Evolutionary conservation across 1,140 invertebrate genomes (phyloP), one percentile per base, ranked within the genome.

Genomic region (Tetramorium alpestre): DNA sequence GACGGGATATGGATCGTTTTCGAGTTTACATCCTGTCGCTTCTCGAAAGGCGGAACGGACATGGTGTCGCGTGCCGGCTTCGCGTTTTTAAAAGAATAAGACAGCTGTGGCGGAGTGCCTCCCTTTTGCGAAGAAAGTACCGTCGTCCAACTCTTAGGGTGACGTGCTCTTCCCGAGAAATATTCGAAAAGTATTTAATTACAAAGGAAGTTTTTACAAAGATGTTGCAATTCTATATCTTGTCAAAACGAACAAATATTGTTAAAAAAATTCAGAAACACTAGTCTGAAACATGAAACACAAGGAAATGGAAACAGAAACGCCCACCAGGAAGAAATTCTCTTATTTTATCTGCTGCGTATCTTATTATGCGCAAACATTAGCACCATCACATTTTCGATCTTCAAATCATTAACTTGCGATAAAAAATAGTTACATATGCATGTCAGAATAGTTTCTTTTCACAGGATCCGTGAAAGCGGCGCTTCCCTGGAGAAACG

Each of bases 21-120:
- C 47, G 82, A 85, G 73, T 78, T 85, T 76, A 85, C 75, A 78
- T 85, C 73, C 82, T 84, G 69, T 62, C 69, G 80, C 80, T 33
- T 73, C 62, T 73, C 41, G 18, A 84, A 84, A 73, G 73, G 73
- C 73, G 60, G 75, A 65, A 85, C 62, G 70, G n/a, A 85, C 70
- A 22, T 65, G 87, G 25, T 77, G 87, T 70, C 88, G 58, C 89
- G 89, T 87, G 89, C 85, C 82, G 22, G 47, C 58, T 86, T 70
- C 8, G 33, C 38, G 54, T 82, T 82, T 72, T 56, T 82, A 82
- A 84, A 84, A 62, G 54, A 47, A 73, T 62, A 60, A 60, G 77
- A 62, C 70, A 73, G 72, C 87, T 64, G 65, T 1, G 73, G 49
- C 38, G 25, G 64, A 75, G 64, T 16, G 64, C 25, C 33, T 58